Conservation (phyloP, 2,113 vertebrate species). For the Mustelus asterias region DNA sequence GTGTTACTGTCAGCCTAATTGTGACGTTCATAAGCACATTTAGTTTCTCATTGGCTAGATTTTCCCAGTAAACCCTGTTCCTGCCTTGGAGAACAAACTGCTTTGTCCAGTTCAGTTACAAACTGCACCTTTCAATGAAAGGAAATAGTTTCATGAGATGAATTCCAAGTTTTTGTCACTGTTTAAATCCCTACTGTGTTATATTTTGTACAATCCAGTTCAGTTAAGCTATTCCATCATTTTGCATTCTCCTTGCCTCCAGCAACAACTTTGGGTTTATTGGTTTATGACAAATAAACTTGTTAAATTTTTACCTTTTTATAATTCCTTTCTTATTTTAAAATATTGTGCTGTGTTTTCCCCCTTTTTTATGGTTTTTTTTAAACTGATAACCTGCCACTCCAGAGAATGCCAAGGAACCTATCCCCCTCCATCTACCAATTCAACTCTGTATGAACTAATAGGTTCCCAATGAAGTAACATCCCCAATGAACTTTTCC, state of each 20-base stretch:
- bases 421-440: not conserved
- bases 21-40: too few relatives aligned
- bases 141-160: not conserved
- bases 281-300: not conserved
- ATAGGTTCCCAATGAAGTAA: not conserved
- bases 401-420: not conserved
- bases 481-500: not conserved
- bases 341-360: not conserved
- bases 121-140: not conserved
- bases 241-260: not conserved
- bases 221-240: not conserved
- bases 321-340: not conserved
- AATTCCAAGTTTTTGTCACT: constrained; percentile 11
- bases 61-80: not conserved
- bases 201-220: not conserved
- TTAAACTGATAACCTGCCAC: not conserved
- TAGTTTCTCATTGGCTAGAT: not conserved
- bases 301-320: not conserved
- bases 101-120: not conserved
- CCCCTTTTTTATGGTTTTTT: not conserved
- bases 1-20: too few relatives aligned
- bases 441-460: not conserved
- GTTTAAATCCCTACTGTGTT: not conserved
- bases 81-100: not conserved
- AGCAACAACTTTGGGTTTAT: not conserved